These are phyloP conservation scores for Reticulitermes lucifugus DNA, from an alignment of 2,888 invertebrate genomes.

Conservation along the genomic window DNA sequence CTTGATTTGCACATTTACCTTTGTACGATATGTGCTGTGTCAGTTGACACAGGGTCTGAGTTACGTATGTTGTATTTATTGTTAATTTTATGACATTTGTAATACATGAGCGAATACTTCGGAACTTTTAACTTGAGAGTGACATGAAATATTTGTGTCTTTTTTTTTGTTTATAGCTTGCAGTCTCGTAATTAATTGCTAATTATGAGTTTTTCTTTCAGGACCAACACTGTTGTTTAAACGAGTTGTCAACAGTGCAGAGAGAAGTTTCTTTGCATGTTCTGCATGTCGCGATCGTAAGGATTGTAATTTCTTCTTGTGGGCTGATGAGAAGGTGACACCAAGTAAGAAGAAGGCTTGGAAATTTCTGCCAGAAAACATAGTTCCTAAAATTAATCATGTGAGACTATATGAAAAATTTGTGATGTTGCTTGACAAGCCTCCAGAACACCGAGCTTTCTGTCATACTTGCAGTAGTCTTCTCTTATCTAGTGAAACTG, in stretches of 20 bases:
- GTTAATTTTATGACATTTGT: too few relatives aligned
- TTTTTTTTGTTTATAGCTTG: too few relatives aligned
- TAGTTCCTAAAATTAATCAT: slow-evolving; percentile 68
- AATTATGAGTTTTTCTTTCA: slow-evolving; percentile 53
- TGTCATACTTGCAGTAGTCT: slow-evolving; percentile 75
- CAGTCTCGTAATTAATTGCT: too few relatives aligned
- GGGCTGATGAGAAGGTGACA: slow-evolving; percentile 66
- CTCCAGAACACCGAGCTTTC: slow-evolving; percentile 68
- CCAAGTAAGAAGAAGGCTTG: slow-evolving; percentile 63
- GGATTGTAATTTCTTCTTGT: slow-evolving; percentile 78
- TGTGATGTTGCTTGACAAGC: slow-evolving; percentile 66
- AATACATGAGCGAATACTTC: too few relatives aligned
- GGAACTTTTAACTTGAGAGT: too few relatives aligned
- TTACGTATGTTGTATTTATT: too few relatives aligned
- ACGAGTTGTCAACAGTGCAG: slow-evolving; percentile 61
- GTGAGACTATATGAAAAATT: slow-evolving; percentile 66
- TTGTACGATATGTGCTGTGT: too few relatives aligned
- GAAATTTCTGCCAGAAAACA: slow-evolving; percentile 65
- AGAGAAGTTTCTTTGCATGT: slow-evolving; percentile 80
- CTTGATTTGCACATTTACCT: too few relatives aligned
- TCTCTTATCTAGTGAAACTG: slow-evolving; percentile 60
- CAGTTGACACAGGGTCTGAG: too few relatives aligned
- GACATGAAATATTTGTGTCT: too few relatives aligned
- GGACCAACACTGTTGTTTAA: slow-evolving; percentile 78
- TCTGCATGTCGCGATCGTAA: slow-evolving; percentile 85